Conservation (phyloP, 2,888 invertebrate species). For the Elmis aenea region DNA sequence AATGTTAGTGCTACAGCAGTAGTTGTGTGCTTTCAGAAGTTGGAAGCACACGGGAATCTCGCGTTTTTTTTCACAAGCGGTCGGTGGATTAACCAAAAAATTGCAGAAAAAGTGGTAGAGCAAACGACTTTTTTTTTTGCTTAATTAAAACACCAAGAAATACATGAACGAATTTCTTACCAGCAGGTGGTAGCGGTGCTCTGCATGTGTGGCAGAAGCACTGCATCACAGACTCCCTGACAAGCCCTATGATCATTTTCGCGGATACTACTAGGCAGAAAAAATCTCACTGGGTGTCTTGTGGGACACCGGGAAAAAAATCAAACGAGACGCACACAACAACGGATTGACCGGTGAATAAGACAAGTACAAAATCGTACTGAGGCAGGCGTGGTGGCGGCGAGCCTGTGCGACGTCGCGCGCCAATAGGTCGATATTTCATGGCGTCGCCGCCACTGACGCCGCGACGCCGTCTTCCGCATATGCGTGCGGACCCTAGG, state of each 20-base stretch:
- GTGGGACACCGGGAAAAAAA: conserved; percentile 5
- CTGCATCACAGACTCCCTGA: conserved; percentile 88
- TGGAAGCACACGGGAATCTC: too few species aligned
- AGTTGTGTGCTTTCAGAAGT: too few species aligned
- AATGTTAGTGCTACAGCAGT: too few species aligned
- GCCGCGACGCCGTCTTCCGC: conserved; percentile 23
- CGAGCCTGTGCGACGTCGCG: conserved; percentile 41
- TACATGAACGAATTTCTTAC: conserved; percentile 54
- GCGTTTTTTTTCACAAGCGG: too few species aligned
- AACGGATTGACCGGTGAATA: not conserved
- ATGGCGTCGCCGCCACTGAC: conserved; percentile 35
- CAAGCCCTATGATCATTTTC: conserved; percentile 82
- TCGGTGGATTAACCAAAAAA: too few species aligned
- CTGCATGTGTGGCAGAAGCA: conserved; percentile 92
- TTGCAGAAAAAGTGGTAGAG: too few species aligned
- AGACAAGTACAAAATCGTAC: conserved; percentile 16
- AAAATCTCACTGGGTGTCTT: conserved; percentile 11
- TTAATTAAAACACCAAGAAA: too few species aligned
- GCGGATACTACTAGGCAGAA: conserved; percentile 17
- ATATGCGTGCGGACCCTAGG: conserved; percentile 11
- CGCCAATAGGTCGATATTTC: conserved; percentile 43
- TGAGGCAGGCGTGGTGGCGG: conserved; percentile 44
- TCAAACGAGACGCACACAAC: not conserved
- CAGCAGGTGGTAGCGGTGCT: conserved; percentile 74
- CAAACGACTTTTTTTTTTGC: too few species aligned